Evolutionary conservation across 2,113 vertebrate species (phyloP).

Genomic region (Marmota flaviventris): DNA sequence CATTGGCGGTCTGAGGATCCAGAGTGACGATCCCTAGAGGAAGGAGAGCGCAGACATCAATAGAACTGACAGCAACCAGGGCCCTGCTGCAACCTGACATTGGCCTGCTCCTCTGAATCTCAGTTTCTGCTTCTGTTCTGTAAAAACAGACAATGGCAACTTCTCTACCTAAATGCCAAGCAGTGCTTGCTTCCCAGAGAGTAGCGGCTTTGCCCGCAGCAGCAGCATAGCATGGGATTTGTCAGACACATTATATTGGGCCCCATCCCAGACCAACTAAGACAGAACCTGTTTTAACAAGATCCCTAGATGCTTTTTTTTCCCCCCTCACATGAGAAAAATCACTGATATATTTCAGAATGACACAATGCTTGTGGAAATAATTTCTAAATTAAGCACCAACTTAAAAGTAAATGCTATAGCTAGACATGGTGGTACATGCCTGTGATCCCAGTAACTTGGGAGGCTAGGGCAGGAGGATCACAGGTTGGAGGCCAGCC

Average conservation of each 20-base stretch:
- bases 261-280: not conserved
- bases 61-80: not conserved
- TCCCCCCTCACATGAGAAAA: not conserved
- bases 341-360: not conserved
- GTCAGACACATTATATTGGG: not conserved
- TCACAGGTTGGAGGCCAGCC: no score
- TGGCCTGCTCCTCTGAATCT: not conserved
- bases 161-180: not conserved
- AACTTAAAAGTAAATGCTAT: not conserved
- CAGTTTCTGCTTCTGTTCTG: not conserved
- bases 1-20: conserved; percentile 87
- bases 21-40: conserved; percentile 82
- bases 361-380: not conserved
- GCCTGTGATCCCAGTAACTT: no score
- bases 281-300: not conserved
- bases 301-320: not conserved
- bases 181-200: not conserved
- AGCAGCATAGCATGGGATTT: not conserved
- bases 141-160: not conserved
- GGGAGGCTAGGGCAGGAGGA: no score
- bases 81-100: not conserved
- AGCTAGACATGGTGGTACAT: no score
- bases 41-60: not conserved
- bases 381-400: not conserved
- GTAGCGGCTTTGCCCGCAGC: no score